These are phyloP conservation scores for Petromus typicus DNA, from an alignment of 2,113 vertebrate species.

Conservation along the genomic window DNA sequence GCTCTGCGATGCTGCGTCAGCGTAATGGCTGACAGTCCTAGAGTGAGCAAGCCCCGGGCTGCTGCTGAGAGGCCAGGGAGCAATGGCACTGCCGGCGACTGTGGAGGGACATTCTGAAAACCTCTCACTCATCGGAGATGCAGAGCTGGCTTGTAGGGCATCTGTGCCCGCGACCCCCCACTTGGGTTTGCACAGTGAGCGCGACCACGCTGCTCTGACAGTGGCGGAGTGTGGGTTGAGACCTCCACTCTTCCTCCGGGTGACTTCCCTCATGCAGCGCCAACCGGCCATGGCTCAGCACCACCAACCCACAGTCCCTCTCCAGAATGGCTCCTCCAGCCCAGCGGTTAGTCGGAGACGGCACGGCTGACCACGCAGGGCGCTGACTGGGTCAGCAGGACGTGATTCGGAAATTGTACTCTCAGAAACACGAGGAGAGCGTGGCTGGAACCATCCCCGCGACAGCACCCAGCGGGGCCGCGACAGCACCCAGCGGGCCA, in stretches of 20 bases:
- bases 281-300: not conserved
- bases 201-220: not conserved
- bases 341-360: not conserved
- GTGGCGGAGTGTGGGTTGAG: not conserved
- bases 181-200: not conserved
- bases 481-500: no score
- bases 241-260: not conserved
- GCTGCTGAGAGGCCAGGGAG: no score
- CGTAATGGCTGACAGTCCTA: not conserved
- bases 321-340: not conserved
- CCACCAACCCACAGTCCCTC: not conserved
- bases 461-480: not conserved
- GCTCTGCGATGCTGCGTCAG: constrained; percentile 36
- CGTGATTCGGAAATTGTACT: not conserved
- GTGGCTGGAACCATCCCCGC: not conserved
- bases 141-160: not conserved
- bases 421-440: not conserved
- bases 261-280: not conserved
- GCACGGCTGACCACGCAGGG: not conserved
- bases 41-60: not conserved
- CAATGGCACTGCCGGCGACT: no score
- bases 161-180: not conserved
- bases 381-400: not conserved
- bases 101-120: not conserved
- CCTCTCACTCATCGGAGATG: not conserved